Base-by-base conservation (phyloP, 2,113 vertebrate genomes). In the Gulo gulo region DNA sequence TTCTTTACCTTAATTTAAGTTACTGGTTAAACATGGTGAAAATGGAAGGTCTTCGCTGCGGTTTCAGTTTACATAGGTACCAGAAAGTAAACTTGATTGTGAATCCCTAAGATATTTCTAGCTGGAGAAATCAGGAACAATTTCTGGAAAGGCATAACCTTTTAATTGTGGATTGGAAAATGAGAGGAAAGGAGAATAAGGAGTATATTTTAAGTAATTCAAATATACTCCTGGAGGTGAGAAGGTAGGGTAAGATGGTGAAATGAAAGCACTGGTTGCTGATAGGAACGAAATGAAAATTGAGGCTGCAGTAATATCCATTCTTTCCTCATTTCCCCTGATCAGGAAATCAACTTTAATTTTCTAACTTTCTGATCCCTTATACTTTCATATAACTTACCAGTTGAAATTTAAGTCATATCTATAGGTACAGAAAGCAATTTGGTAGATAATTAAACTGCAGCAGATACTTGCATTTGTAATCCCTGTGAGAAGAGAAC, bases 281-380 rank as follows among this genome's bases (percentile, higher is more conserved):
- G 91, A 87, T 36, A 42, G 10, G 23, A n/a, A 76, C 20, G 6
- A 61, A 78, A 82, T 65, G 5, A 63, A 85, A 92, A 74, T 42
- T 23, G 20, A 80, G 71, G 31, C 36, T 91, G 3, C 96, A 65
- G 8, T 80, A 73, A 50, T 86, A 47, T 18, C 20, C 10, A 84
- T 67, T 74, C 0, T 93, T 84, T 88, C 31, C 34, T 88, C 94
- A 1, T 88, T 84, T 65, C 6, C 7, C 31, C 24, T 52, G 34
- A 52, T 80, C 5, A 84, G 45, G 65, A 96, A 88, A 81, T 86
- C 26, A 97, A 31, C 18, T 96, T 89, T 83, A 63, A 59, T 87
- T 96, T 97, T 94, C 61, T 42, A 69, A 84, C 20, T 79, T 18
- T 63, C 23, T 59, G 7, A 87, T 92, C 81, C 23, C 13, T 36